Conservation (phyloP, 2,113 vertebrate species). For the Helogale parvula region DNA sequence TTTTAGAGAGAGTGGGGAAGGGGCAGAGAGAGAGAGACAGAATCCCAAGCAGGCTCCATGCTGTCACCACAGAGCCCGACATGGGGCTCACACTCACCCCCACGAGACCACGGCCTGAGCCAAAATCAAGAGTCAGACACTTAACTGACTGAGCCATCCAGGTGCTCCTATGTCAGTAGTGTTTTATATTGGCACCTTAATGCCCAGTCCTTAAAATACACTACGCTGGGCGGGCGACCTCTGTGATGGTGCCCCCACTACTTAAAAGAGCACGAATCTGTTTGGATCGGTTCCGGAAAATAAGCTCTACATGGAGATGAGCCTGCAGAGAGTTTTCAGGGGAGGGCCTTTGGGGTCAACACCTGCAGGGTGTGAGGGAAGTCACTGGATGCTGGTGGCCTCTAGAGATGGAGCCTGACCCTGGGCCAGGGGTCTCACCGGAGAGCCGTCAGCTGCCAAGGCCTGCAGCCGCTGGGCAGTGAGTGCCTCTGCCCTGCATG, state of each 20-base stretch:
- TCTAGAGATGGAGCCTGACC: not conserved
- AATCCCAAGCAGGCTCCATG: too few species aligned
- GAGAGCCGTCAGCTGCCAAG: not conserved
- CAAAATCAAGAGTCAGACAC: too few species aligned
- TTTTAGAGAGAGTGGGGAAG: too few species aligned
- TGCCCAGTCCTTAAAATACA: not conserved
- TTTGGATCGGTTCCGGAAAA: not conserved
- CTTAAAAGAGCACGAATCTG: not conserved
- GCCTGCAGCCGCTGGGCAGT: not conserved
- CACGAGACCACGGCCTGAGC: too few species aligned
- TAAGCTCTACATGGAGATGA: not conserved
- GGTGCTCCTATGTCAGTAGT: not conserved
- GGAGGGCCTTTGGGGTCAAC: not conserved
- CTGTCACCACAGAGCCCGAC: too few species aligned
- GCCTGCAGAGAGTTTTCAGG: not conserved
- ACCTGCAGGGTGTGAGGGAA: not conserved
- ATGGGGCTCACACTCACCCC: too few species aligned
- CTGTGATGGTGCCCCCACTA: not conserved
- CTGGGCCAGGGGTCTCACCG: not conserved
- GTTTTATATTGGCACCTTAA: not conserved
- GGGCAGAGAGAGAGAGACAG: too few species aligned
- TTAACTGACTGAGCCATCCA: too few species aligned
- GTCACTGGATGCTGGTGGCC: not conserved
- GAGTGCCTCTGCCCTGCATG: not conserved
- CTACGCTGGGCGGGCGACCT: not conserved